phyloP scores from a whole-genome alignment of 1,140 invertebrate species.

The Drosophila miranda region DNA sequence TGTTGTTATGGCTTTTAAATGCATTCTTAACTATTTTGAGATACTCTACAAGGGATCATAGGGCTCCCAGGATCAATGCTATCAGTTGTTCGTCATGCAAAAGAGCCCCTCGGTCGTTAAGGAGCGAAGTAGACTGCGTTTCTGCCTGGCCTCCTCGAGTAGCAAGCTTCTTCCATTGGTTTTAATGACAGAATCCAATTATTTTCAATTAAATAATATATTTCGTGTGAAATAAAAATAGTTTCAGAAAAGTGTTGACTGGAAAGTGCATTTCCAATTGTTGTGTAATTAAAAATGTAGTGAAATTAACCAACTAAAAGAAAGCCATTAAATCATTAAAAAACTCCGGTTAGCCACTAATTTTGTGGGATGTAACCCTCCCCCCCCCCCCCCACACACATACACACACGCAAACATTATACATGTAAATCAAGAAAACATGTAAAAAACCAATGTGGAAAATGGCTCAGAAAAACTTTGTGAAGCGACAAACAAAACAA shows the following conservation, averaged over 20 bases:
- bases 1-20: not conserved
- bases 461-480: slow-evolving; percentile 74
- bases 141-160: rapidly evolving
- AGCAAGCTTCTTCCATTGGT: no score
- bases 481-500: slow-evolving; percentile 75
- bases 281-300: slow-evolving; percentile 44
- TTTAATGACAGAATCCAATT: no score
- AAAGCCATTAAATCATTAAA: slow-evolving; percentile 69
- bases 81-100: no score
- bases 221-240: slow-evolving; percentile 12
- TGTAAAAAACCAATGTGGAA: slow-evolving; percentile 45
- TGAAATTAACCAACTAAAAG: slow-evolving; percentile 27
- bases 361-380: no score
- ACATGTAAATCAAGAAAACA: not conserved
- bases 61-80: not conserved
- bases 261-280: slow-evolving; percentile 31
- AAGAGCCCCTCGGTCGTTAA: no score
- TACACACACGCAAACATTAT: slow-evolving; percentile 2
- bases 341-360: slow-evolving; percentile 32
- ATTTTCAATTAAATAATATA: no score
- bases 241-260: slow-evolving; percentile 10
- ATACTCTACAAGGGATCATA: not conserved
- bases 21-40: no score
- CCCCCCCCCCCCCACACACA: slow-evolving; percentile 21
- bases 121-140: no score